Percentiles rank a stretch among this genome's conserved stretches.
Conservation (phyloP, 2,113 vertebrate species). For the Picathartes gymnocephalus region DNA sequence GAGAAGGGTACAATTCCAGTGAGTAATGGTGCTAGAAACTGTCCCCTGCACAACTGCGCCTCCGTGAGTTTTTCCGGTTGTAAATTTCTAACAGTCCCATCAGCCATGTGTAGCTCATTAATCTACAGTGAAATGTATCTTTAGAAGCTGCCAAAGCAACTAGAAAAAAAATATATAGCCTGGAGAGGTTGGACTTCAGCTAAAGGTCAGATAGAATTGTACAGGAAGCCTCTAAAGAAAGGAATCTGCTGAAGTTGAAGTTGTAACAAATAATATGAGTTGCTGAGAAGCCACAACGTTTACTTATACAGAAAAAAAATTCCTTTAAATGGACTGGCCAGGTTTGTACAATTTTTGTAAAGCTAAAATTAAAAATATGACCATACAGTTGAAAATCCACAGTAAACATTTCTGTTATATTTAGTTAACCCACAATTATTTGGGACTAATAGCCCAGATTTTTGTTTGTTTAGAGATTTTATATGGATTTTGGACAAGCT, state of each 20-base stretch:
- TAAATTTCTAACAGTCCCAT: slow-evolving; percentile 35
- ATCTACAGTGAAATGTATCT: slow-evolving; percentile 32
- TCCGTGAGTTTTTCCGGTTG: slow-evolving; percentile 21
- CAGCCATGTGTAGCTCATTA: slow-evolving; percentile 52
- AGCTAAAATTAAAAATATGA: background rate
- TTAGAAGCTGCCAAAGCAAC: slow-evolving; percentile 45
- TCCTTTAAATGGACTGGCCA: background rate
- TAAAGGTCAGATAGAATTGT: slow-evolving; percentile 57
- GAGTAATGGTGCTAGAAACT: slow-evolving; percentile 37
- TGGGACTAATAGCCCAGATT: background rate
- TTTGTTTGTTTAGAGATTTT: background rate
- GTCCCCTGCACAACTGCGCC: background rate
- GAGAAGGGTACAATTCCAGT: slow-evolving; percentile 37
- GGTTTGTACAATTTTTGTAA: slow-evolving; percentile 4
- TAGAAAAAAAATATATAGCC: slow-evolving; percentile 20
- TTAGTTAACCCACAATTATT: background rate
- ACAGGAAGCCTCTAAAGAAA: slow-evolving; percentile 55
- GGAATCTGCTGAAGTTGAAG: slow-evolving; percentile 42
- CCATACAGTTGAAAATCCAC: background rate
- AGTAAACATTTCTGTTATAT: background rate
- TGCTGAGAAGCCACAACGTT: slow-evolving; percentile 19
- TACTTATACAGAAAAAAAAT: background rate
- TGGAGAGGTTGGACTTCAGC: slow-evolving; percentile 30
- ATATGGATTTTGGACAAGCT: background rate
- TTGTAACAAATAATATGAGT: slow-evolving; percentile 4